These are phyloP conservation scores for Garrulus glandarius DNA, from an alignment of 2,797 vertebrate species.

Conservation along the genomic window DNA sequence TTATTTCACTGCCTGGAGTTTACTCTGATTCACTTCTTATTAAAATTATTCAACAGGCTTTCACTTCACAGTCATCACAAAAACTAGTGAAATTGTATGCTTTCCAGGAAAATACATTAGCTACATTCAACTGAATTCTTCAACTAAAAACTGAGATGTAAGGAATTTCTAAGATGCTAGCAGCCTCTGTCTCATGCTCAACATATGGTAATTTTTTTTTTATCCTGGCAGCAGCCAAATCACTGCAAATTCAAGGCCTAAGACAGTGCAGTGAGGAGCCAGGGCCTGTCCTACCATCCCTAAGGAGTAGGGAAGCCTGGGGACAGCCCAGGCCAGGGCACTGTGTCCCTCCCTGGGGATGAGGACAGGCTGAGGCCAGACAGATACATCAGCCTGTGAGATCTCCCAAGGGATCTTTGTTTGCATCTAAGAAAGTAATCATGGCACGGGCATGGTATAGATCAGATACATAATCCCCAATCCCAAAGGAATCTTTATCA, in stretches of 20 bases:
- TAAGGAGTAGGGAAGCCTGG: neutral
- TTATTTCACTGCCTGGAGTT: neutral
- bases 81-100: neutral
- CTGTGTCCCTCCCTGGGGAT: neutral
- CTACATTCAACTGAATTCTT: neutral
- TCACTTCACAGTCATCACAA: neutral
- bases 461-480: neutral
- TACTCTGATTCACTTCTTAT: neutral
- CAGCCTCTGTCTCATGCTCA: neutral
- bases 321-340: too few relatives aligned
- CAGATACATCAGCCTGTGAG: neutral
- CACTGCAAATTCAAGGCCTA: neutral
- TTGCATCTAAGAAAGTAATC: neutral
- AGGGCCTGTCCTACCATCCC: neutral
- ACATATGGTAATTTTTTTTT: neutral
- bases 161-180: neutral
- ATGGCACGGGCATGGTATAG: neutral
- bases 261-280: neutral
- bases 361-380: neutral
- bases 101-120: neutral
- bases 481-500: neutral
- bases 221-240: neutral
- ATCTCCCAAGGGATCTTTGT: neutral
- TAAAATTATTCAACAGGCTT: neutral
- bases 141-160: neutral